Conservation (phyloP, 2,113 vertebrate genomes). For the Zosterops borbonicus region DNA sequence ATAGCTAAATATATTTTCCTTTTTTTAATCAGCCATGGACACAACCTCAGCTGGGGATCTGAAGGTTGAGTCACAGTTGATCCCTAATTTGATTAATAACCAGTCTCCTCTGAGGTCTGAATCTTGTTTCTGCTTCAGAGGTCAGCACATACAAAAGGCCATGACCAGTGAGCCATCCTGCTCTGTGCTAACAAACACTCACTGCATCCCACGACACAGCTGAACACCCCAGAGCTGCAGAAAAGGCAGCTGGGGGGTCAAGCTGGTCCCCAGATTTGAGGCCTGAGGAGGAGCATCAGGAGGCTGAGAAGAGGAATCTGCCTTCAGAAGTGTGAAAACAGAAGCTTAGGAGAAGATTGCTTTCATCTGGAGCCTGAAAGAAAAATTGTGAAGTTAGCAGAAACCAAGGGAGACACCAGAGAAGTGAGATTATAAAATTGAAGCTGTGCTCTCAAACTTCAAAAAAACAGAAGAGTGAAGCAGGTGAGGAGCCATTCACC, state of each 20-base stretch:
- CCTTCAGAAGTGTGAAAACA: conserved; percentile 49
- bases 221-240: background rate
- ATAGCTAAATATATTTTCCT: conserved; percentile 17
- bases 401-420: conserved; percentile 55
- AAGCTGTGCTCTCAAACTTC: conserved; percentile 21
- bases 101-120: background rate
- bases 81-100: conserved; percentile 33
- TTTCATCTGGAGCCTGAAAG: conserved; percentile 49
- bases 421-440: conserved; percentile 61
- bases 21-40: conserved; percentile 9
- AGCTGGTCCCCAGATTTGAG: background rate
- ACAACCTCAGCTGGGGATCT: conserved; percentile 32
- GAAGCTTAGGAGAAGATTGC: conserved; percentile 36
- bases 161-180: background rate
- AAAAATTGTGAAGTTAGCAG: conserved; percentile 61
- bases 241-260: background rate
- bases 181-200: background rate
- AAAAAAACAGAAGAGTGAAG: background rate
- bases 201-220: background rate
- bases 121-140: conserved; percentile 20
- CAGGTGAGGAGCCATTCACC: conserved; percentile 15
- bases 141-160: background rate
- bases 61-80: background rate
- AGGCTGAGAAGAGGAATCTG: conserved; percentile 39
- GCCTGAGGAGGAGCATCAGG: conserved; percentile 6